A percentile compares a stretch with the other conserved stretches of the same genome.
Evolutionary conservation across 1,140 invertebrate genomes (phyloP).

Genomic region (Lepidostoma basale): DNA sequence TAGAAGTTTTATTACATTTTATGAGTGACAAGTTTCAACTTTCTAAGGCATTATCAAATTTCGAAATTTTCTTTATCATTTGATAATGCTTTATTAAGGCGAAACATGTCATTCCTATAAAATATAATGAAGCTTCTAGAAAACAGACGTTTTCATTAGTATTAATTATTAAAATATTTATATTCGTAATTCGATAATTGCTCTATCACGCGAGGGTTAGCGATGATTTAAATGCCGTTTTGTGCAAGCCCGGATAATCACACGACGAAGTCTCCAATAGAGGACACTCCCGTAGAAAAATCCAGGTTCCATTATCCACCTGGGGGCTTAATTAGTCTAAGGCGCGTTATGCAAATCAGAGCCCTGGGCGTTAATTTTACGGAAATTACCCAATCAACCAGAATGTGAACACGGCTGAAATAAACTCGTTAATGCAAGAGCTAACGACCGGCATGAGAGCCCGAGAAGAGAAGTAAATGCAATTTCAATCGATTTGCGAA

Average conservation of each 20-base stretch:
- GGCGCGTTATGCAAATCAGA: conserved; percentile 11
- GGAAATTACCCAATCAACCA: conserved; percentile 27
- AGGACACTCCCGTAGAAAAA: conserved; percentile 7
- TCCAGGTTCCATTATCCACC: not conserved
- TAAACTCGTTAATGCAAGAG: conserved; percentile 16
- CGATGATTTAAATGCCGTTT: conserved; percentile 4
- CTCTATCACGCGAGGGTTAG: too few relatives aligned
- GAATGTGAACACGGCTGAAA: conserved; percentile 19
- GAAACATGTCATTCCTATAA: too few relatives aligned
- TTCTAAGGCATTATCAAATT: too few relatives aligned
- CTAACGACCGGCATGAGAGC: conserved; percentile 4
- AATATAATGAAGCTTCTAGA: too few relatives aligned
- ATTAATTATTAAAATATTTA: too few relatives aligned
- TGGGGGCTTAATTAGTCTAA: conserved; percentile 12
- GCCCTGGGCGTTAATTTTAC: conserved; percentile 7
- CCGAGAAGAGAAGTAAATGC: conserved; percentile 10
- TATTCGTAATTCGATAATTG: too few relatives aligned
- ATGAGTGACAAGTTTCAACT: too few relatives aligned
- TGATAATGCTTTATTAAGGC: too few relatives aligned
- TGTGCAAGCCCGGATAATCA: not conserved
- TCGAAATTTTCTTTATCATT: too few relatives aligned
- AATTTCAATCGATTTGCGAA: conserved; percentile 10
- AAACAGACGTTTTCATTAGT: too few relatives aligned
- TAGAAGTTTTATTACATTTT: too few relatives aligned
- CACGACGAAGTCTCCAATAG: not conserved